These are phyloP conservation scores for Pontoporia blainvillei DNA, from an alignment of 2,113 vertebrate genomes.

Conservation along the genomic window DNA sequence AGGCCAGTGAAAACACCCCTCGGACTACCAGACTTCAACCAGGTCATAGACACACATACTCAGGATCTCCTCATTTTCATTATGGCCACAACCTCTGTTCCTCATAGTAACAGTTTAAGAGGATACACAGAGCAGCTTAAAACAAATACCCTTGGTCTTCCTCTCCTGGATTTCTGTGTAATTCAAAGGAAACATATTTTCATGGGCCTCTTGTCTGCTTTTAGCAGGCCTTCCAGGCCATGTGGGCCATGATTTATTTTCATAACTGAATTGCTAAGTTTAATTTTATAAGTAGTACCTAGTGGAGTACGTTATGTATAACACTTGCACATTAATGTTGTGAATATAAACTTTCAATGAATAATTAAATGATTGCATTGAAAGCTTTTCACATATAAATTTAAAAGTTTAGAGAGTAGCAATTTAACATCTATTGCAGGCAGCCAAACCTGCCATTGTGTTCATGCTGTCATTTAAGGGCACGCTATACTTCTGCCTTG, in stretches of 20 bases:
- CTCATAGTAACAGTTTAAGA: not conserved
- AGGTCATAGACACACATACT: not conserved
- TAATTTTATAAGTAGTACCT: slow-evolving; percentile 27
- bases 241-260: slow-evolving; percentile 38
- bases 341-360: not conserved
- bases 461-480: not conserved
- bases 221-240: not conserved
- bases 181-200: slow-evolving; percentile 7
- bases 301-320: not conserved
- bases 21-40: slow-evolving; percentile 9
- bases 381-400: slow-evolving; percentile 2
- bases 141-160: slow-evolving; percentile 8
- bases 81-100: not conserved
- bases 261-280: not conserved
- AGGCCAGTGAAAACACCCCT: slow-evolving; percentile 36
- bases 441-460: not conserved
- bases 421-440: not conserved
- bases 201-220: not conserved
- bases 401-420: not conserved
- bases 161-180: slow-evolving; percentile 6
- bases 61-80: not conserved
- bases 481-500: not conserved
- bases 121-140: not conserved
- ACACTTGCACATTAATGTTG: not conserved
- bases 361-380: not conserved